Evolutionary conservation across 2,797 vertebrate genomes (phyloP).

Genomic region (Melopsittacus undulatus): DNA sequence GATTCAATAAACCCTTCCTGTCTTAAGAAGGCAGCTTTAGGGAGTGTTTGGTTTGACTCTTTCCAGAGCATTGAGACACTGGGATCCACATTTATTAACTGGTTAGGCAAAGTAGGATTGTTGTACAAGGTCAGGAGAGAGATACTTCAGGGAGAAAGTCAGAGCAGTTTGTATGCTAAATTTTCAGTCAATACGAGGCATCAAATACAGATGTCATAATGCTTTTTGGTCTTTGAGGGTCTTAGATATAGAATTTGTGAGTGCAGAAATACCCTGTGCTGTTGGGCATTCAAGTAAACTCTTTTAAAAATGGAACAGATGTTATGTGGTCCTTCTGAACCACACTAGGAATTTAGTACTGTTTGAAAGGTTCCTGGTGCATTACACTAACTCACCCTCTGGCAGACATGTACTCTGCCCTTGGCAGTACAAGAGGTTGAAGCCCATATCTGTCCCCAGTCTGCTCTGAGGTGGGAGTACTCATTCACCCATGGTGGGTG

Average conservation of each 20-base stretch:
- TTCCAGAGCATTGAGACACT: neutral
- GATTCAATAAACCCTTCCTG: neutral
- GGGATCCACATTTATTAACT: neutral
- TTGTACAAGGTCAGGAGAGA: neutral
- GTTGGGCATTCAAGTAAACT: neutral
- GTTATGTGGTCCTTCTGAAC: neutral
- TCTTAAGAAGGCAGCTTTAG: neutral
- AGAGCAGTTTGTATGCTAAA: neutral
- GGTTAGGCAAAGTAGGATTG: neutral
- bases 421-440: no score
- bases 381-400: fast-evolving
- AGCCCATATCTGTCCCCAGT: neutral
- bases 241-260: neutral
- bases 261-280: neutral
- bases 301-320: neutral
- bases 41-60: neutral
- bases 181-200: neutral
- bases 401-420: neutral
- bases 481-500: neutral
- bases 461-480: neutral
- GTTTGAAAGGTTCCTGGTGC: neutral
- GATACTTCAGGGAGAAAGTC: neutral
- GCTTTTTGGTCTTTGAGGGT: neutral
- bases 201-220: neutral
- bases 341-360: neutral